phyloP scores from a whole-genome alignment of 2,113 vertebrate genomes.

The Phalacrocorax aristotelis region DNA sequence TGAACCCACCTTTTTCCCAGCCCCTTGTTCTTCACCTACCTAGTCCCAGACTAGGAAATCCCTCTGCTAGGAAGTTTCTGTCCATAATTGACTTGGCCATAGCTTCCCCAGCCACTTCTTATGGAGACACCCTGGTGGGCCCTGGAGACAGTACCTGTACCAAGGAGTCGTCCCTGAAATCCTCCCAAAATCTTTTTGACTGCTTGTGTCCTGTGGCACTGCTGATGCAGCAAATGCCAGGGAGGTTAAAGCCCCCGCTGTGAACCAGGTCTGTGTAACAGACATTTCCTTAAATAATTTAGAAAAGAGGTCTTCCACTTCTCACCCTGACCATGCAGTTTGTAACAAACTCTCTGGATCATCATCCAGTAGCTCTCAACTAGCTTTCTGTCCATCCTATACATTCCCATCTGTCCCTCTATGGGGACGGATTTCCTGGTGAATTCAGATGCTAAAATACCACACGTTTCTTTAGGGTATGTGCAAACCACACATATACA shows the following conservation, averaged over 20 bases:
- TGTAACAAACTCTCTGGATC: neutral
- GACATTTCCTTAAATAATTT: neutral
- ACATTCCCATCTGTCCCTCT: neutral
- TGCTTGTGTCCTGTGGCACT: neutral
- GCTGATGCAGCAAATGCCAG: neutral
- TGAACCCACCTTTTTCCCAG: neutral
- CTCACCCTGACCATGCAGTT: neutral
- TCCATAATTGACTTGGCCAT: neutral
- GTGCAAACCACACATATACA: neutral
- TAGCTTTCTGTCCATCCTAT: neutral
- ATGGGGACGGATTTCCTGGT: neutral
- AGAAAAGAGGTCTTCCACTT: neutral
- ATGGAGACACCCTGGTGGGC: neutral
- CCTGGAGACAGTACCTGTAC: neutral
- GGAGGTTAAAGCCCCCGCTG: neutral
- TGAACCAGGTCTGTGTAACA: neutral
- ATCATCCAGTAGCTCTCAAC: neutral
- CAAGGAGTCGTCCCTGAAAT: neutral
- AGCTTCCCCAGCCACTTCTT: neutral
- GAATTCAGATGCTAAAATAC: neutral
- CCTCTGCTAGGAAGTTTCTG: neutral
- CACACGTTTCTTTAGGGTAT: neutral
- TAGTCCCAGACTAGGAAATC: neutral
- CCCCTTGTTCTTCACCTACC: accelerated
- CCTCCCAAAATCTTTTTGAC: neutral